Percentiles rank a stretch among this genome's conserved stretches.
Conservation (phyloP, 2,797 vertebrate species). For the Pygocentrus nattereri region DNA sequence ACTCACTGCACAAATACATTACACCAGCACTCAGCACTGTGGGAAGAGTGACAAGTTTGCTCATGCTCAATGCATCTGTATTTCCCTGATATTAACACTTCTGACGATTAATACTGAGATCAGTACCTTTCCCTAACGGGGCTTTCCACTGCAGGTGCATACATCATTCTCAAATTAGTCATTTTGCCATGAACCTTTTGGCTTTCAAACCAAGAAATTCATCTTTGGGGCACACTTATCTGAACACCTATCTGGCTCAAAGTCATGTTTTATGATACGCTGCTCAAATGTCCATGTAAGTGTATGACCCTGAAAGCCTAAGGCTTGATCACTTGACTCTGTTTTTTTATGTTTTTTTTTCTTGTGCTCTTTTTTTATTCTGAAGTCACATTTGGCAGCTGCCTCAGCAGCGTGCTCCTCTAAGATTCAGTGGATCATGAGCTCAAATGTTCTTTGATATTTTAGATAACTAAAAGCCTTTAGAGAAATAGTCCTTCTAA, state of each 20-base stretch:
- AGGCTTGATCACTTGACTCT: background rate
- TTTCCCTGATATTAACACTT: conserved; percentile 5
- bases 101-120: conserved; percentile 2
- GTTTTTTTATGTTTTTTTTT: background rate
- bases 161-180: background rate
- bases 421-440: background rate
- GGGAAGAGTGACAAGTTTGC: conserved; percentile 10
- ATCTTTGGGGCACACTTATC: background rate
- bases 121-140: background rate
- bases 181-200: background rate
- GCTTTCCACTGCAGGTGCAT: background rate
- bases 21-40: background rate
- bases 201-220: background rate
- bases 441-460: background rate
- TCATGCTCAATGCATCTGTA: conserved; percentile 14
- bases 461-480: background rate
- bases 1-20: conserved; percentile 3
- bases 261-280: background rate
- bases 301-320: background rate
- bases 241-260: background rate
- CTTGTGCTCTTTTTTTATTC: background rate
- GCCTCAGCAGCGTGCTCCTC: background rate
- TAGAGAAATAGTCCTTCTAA: too few species aligned
- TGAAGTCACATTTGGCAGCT: background rate
- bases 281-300: background rate